These are phyloP conservation scores for Choreutis nemorana DNA, from an alignment of 2,888 invertebrate genomes.

Conservation along the genomic window DNA sequence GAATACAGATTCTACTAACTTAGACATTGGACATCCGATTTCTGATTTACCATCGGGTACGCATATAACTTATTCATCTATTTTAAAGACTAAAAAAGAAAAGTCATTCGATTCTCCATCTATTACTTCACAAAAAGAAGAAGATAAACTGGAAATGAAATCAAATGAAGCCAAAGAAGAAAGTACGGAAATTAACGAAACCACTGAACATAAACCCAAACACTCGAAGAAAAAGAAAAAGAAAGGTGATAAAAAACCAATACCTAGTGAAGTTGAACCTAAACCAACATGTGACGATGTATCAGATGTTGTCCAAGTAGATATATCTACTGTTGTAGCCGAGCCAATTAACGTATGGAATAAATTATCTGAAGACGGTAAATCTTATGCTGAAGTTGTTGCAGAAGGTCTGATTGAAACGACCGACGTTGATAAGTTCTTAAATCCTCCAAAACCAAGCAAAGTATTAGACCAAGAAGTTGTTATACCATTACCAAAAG, in stretches of 20 bases:
- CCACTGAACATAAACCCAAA: conserved; percentile 26
- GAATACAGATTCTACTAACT: too few species aligned
- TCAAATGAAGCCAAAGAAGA: neutral
- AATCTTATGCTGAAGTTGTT: conserved; percentile 76
- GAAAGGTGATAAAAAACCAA: conserved; percentile 27
- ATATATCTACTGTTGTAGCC: conserved; percentile 3
- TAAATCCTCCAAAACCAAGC: conserved; percentile 11
- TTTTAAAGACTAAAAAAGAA: conserved; percentile 24
- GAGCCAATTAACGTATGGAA: conserved; percentile 53
- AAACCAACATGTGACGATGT: too few species aligned
- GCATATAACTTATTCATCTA: conserved; percentile 25
- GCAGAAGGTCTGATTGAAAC: conserved; percentile 55
- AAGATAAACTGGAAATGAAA: neutral
- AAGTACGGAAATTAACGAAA: conserved; percentile 10
- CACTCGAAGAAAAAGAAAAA: conserved; percentile 43
- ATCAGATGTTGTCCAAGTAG: too few species aligned
- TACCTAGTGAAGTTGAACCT: conserved; percentile 9
- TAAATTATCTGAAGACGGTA: conserved; percentile 62
- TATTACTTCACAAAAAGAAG: neutral
- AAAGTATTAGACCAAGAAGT: conserved; percentile 8
- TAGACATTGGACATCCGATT: too few species aligned
- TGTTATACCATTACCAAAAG: conserved; percentile 5
- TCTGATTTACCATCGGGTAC: neutral
- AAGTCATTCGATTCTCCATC: conserved; percentile 5
- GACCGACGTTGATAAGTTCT: too few species aligned